These are phyloP conservation scores for Drosophila eohydei DNA, from an alignment of 2,888 invertebrate species.

Conservation along the genomic window DNA sequence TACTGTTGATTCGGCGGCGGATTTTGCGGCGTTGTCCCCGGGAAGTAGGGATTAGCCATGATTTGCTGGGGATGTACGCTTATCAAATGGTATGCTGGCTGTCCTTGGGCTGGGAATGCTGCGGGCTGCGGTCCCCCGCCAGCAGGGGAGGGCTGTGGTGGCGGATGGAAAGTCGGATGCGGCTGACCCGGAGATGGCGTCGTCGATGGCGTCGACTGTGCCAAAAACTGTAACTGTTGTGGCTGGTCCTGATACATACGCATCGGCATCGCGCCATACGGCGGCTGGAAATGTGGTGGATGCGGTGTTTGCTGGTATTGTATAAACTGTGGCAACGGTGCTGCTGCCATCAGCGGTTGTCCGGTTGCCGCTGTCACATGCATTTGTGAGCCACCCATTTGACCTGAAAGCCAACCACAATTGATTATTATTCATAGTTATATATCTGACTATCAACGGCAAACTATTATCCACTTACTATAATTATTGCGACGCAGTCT, in stretches of 20 bases:
- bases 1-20: constrained; percentile 83
- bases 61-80: constrained; percentile 85
- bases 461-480: constrained; percentile 55
- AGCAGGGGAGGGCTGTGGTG: constrained; percentile 87
- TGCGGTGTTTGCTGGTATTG: constrained; percentile 88
- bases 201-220: constrained; percentile 86
- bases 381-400: constrained; percentile 89
- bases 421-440: too few relatives aligned
- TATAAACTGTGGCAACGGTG: constrained; percentile 90
- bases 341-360: constrained; percentile 93
- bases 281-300: constrained; percentile 86
- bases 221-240: constrained; percentile 86
- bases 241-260: constrained; percentile 89
- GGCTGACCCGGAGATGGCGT: constrained; percentile 87
- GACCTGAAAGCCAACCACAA: constrained; percentile 78
- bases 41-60: constrained; percentile 83
- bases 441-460: neutral
- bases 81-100: constrained; percentile 86
- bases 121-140: constrained; percentile 86
- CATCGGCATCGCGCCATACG: constrained; percentile 86
- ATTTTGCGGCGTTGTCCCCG: constrained; percentile 81
- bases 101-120: constrained; percentile 82
- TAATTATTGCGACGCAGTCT: constrained; percentile 85
- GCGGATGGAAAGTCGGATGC: constrained; percentile 87
- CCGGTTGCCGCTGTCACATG: constrained; percentile 90